Conservation (phyloP, 2,113 vertebrate genomes). For the Caretta caretta region DNA sequence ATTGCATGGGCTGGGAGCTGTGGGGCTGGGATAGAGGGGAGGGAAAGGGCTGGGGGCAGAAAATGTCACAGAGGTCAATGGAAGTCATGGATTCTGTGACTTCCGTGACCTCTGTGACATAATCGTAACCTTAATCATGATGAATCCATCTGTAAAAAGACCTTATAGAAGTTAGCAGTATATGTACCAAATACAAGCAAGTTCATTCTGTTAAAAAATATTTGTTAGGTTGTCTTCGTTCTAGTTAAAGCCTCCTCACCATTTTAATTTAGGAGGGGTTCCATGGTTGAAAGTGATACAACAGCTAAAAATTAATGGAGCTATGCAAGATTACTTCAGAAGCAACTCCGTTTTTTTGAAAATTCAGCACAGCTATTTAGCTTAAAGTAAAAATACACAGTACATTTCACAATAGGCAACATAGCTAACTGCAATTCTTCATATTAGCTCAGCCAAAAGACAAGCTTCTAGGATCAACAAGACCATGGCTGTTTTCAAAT, state of each 20-base stretch:
- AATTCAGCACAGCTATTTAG: background rate
- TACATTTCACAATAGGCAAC: too few relatives aligned
- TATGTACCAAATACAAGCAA: background rate
- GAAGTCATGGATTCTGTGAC: too few relatives aligned
- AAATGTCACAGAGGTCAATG: too few relatives aligned
- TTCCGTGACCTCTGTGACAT: too few relatives aligned
- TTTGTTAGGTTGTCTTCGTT: background rate
- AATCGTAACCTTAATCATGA: too few relatives aligned
- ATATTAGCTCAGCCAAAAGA: too few relatives aligned
- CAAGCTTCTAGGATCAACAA: too few relatives aligned
- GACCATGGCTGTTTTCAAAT: too few relatives aligned
- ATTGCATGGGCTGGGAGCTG: too few relatives aligned
- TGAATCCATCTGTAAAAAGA: background rate
- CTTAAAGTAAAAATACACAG: background rate
- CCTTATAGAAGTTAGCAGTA: background rate
- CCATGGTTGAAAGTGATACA: background rate
- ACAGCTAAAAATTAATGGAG: background rate
- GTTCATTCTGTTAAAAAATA: background rate
- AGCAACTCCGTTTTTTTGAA: background rate
- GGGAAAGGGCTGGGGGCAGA: too few relatives aligned
- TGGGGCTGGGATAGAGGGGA: too few relatives aligned
- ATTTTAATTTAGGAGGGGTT: background rate
- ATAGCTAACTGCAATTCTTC: too few relatives aligned
- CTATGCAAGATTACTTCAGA: background rate
- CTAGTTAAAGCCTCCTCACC: background rate